Evolutionary conservation across 2,797 vertebrate species (phyloP).

Genomic region (Danio tinwini): DNA sequence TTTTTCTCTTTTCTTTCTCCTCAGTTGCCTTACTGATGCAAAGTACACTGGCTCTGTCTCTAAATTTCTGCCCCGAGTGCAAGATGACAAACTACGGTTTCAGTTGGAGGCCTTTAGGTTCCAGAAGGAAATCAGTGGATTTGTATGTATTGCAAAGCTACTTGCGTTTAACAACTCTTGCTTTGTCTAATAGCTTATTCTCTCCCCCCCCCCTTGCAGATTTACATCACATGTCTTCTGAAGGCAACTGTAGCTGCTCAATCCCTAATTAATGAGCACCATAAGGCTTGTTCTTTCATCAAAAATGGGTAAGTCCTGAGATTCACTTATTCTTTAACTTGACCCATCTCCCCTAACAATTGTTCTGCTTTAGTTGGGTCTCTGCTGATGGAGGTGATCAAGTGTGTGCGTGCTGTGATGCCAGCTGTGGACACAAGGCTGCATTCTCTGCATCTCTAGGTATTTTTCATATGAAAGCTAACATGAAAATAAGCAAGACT

Average conservation of each 20-base stretch:
- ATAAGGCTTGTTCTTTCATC: slow-evolving; percentile 13
- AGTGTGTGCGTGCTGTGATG: slow-evolving; percentile 26
- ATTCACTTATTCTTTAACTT: too few relatives aligned
- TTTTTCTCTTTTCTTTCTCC: too few relatives aligned
- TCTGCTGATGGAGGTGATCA: slow-evolving; percentile 9
- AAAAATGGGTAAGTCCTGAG: slow-evolving; percentile 11
- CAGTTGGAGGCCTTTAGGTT: slow-evolving; percentile 76
- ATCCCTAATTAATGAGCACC: background rate
- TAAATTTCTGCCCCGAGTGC: slow-evolving; percentile 59
- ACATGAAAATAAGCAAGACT: too few relatives aligned
- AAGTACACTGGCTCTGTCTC: slow-evolving; percentile 64
- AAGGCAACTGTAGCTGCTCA: background rate
- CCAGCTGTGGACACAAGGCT: background rate
- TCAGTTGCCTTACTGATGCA: slow-evolving; percentile 73
- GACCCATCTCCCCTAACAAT: background rate
- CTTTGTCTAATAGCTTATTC: too few relatives aligned
- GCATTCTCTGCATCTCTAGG: background rate
- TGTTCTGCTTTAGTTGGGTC: background rate
- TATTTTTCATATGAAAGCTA: background rate
- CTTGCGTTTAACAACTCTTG: background rate
- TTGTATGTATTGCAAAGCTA: slow-evolving; percentile 54
- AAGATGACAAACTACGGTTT: slow-evolving; percentile 67
- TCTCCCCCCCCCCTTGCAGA: background rate
- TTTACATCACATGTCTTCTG: slow-evolving; percentile 16
- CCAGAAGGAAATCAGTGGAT: slow-evolving; percentile 41